Percentiles rank a stretch among this genome's conserved stretches.
These are phyloP conservation scores for Bos taurus DNA, from an alignment of 2,113 vertebrate species.

Conservation along the genomic window DNA sequence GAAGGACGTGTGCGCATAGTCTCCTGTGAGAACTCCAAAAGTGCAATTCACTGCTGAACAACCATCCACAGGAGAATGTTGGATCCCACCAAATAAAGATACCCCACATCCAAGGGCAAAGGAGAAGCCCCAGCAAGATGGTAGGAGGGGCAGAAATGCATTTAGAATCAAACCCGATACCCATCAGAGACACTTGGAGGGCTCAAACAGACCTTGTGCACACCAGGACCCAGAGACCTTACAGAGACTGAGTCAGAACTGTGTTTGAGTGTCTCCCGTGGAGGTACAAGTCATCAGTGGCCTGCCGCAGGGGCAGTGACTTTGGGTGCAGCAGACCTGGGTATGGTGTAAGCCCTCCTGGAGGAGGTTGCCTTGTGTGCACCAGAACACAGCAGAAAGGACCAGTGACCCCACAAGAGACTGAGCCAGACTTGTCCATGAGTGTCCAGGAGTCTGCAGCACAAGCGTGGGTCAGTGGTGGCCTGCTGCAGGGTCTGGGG, in stretches of 20 bases:
- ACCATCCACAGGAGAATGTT: not conserved
- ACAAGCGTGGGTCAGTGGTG: fast-evolving
- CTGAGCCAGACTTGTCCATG: not conserved
- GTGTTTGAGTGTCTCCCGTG: not conserved
- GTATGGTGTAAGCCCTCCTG: not conserved
- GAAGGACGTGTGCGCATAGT: fast-evolving
- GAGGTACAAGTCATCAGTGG: not conserved
- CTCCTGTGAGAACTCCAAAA: not conserved
- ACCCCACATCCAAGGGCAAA: not conserved
- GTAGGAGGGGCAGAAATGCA: not conserved
- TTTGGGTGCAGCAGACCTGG: not conserved
- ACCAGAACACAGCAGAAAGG: not conserved
- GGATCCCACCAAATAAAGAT: not conserved
- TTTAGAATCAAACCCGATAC: not conserved
- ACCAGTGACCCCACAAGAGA: not conserved
- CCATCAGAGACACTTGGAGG: not conserved
- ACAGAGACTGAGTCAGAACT: fast-evolving
- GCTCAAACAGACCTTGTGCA: not conserved
- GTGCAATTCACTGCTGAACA: not conserved
- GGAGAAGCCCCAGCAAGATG: not conserved
- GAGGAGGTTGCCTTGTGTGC: not conserved
- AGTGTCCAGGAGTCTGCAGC: not conserved
- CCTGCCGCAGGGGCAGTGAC: not conserved
- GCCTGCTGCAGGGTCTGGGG: not conserved
- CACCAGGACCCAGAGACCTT: not conserved